A percentile compares a stretch with the other conserved stretches of the same genome.
Evolutionary conservation across 2,113 vertebrate species (phyloP).

Genomic region (Pygoscelis adeliae): DNA sequence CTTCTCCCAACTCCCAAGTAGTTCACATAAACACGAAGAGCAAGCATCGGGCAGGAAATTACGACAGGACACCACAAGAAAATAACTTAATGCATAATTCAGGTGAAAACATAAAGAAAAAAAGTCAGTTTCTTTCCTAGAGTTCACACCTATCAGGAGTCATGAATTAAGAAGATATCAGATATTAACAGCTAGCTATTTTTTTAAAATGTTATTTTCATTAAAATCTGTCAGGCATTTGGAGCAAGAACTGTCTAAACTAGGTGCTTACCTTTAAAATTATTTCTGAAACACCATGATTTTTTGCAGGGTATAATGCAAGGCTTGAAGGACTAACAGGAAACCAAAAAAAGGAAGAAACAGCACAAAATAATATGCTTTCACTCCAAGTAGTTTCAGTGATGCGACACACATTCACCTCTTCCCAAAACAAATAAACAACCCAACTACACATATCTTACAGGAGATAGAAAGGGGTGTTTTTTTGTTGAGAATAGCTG

Average conservation of each 20-base stretch:
- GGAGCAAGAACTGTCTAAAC: not conserved
- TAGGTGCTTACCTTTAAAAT: not conserved
- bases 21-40: not conserved
- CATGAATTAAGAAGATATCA: not conserved
- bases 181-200: not conserved
- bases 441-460: not conserved
- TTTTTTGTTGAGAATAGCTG: not conserved
- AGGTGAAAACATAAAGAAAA: not conserved
- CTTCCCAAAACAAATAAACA: not conserved
- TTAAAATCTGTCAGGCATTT: not conserved
- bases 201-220: not conserved
- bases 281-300: not conserved
- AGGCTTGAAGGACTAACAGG: not conserved
- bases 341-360: not conserved
- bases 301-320: not conserved
- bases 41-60: not conserved
- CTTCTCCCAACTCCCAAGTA: not conserved
- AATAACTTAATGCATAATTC: not conserved
- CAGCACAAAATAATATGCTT: not conserved
- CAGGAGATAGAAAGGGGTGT: not conserved
- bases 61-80: not conserved
- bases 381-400: not conserved
- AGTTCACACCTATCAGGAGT: not conserved
- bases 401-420: accelerated
- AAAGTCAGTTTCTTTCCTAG: not conserved